A percentile compares a stretch with the other conserved stretches of the same genome.
Evolutionary conservation across 2,888 invertebrate genomes (phyloP).

Genomic region (Drosophila subsilvestris): DNA sequence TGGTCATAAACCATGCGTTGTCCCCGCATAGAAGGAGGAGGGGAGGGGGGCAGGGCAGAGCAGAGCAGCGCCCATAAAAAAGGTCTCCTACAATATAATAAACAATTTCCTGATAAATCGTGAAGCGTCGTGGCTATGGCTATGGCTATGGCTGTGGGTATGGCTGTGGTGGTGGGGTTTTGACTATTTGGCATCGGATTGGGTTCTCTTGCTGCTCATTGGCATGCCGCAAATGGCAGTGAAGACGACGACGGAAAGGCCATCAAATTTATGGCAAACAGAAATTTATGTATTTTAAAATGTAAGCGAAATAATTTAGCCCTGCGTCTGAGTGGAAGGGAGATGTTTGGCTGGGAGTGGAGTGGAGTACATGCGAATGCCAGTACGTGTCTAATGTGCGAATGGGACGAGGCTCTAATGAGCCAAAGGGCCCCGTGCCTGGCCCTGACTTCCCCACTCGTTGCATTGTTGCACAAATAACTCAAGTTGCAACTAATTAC

Average conservation of each 20-base stretch:
- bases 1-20: constrained; percentile 63
- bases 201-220: constrained; percentile 53
- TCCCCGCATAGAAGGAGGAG: constrained; percentile 39
- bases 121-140: constrained; percentile 35
- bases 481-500: constrained; percentile 80
- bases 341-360: too few relatives aligned
- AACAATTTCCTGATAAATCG: constrained; percentile 77
- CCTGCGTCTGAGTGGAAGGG: constrained; percentile 36
- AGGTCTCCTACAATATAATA: constrained; percentile 72
- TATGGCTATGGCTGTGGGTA: constrained; percentile 12
- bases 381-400: constrained; percentile 76
- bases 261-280: constrained; percentile 62
- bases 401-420: constrained; percentile 59
- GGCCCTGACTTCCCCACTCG: background rate
- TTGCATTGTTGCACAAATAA: constrained; percentile 78
- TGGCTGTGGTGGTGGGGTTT: constrained; percentile 8
- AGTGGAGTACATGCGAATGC: too few relatives aligned
- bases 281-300: constrained; percentile 75
- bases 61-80: constrained; percentile 59
- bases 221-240: constrained; percentile 60
- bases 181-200: constrained; percentile 11
- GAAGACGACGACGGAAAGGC: constrained; percentile 34
- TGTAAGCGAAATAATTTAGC: constrained; percentile 61
- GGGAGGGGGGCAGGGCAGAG: constrained; percentile 22
- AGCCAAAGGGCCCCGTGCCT: constrained; percentile 38